Evolutionary conservation across 1,140 invertebrate genomes (phyloP).

Genomic region (Neodiprion lecontei): DNA sequence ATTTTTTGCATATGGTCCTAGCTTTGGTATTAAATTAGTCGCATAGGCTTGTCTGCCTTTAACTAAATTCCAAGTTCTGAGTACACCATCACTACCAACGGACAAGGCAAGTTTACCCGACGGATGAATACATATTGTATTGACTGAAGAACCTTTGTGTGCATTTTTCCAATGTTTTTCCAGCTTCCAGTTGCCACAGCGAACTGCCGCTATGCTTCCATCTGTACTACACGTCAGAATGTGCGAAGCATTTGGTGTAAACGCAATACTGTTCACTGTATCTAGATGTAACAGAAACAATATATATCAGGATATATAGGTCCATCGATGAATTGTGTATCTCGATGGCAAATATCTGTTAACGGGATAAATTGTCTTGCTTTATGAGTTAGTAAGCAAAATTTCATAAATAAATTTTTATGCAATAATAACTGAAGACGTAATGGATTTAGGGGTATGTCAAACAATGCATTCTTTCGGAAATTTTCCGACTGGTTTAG

Average conservation of each 20-base stretch:
- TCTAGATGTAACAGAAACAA: constrained; percentile 49
- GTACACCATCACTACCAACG: constrained; percentile 81
- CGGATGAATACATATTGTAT: constrained; percentile 82
- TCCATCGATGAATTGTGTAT: not conserved
- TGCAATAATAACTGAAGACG: too few species aligned
- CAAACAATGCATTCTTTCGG: too few species aligned
- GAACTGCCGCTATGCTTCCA: constrained; percentile 81
- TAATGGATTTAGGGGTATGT: too few species aligned
- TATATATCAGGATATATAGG: not conserved
- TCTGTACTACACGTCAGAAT: constrained; percentile 85
- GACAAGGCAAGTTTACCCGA: constrained; percentile 88
- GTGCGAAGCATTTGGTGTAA: constrained; percentile 78
- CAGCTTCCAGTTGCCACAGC: constrained; percentile 83
- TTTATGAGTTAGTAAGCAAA: too few species aligned
- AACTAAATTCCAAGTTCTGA: constrained; percentile 93
- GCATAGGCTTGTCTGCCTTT: constrained; percentile 89
- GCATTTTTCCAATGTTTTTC: constrained; percentile 80
- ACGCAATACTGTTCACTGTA: constrained; percentile 78
- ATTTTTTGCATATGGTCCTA: constrained; percentile 60
- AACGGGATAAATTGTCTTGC: too few species aligned
- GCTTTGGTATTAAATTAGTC: constrained; percentile 78
- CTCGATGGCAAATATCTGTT: too few species aligned
- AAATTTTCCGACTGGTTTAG: too few species aligned
- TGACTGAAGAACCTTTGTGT: constrained; percentile 74
- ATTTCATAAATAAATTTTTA: too few species aligned